Conservation (phyloP, 2,797 vertebrate genomes). For the Alectoris magna region DNA sequence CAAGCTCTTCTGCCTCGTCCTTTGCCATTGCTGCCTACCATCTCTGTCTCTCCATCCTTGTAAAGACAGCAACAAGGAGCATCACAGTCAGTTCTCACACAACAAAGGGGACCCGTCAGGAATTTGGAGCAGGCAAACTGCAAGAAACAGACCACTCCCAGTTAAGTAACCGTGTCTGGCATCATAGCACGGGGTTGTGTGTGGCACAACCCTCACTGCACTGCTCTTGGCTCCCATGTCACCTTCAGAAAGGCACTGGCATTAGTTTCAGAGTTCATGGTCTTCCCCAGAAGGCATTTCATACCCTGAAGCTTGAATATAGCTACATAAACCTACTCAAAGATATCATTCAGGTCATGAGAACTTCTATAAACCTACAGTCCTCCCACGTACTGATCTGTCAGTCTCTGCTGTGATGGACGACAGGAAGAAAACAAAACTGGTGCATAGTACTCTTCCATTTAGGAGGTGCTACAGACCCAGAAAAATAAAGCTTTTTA, state of each 20-base stretch:
- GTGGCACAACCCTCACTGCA: not conserved
- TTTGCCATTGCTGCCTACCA: not conserved
- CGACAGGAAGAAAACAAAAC: not conserved
- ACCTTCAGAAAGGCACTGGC: not conserved
- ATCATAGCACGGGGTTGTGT: not conserved
- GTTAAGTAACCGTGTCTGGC: not conserved
- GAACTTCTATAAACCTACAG: not conserved
- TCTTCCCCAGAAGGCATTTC: not conserved
- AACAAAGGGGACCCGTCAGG: not conserved
- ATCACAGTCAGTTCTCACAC: rapidly evolving
- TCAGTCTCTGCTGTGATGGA: too few relatives aligned
- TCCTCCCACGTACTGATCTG: not conserved
- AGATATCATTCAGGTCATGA: not conserved
- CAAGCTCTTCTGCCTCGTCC: not conserved
- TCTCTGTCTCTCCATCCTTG: not conserved
- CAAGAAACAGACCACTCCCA: not conserved
- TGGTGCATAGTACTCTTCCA: not conserved
- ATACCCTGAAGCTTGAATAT: not conserved
- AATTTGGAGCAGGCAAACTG: not conserved
- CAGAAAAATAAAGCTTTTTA: not conserved
- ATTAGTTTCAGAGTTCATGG: not conserved
- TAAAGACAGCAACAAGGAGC: not conserved
- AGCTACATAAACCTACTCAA: not conserved
- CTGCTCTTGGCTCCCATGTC: not conserved
- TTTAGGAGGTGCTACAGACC: not conserved